Conservation (phyloP, 2,888 invertebrate species). For the Diachrysia chrysitis region DNA sequence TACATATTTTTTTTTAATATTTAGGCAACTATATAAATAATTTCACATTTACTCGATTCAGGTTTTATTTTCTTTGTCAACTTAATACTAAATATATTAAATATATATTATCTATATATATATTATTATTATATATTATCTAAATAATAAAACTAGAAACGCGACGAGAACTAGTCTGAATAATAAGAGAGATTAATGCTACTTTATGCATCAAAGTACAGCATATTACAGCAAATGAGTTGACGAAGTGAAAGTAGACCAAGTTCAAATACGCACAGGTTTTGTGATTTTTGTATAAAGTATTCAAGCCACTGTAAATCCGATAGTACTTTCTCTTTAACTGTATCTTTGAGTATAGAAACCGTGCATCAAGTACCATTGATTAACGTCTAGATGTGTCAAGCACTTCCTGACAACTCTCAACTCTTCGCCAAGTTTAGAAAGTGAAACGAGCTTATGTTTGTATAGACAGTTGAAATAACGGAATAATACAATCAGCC, state of each 20-base stretch:
- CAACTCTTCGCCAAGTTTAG: slow-evolving; percentile 13
- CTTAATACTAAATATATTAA: not conserved
- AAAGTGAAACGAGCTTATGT: slow-evolving; percentile 19
- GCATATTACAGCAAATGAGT: slow-evolving; percentile 37
- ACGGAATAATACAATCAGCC: slow-evolving; percentile 11
- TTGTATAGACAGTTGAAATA: slow-evolving; percentile 8
- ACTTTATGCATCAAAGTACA: not conserved
- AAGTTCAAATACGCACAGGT: slow-evolving; percentile 25
- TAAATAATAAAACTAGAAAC: no score
- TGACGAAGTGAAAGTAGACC: slow-evolving; percentile 46
- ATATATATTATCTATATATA: no score
- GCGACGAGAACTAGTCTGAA: not conserved
- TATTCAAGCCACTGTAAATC: slow-evolving; percentile 12
- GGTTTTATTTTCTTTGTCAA: not conserved
- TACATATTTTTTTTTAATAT: not conserved
- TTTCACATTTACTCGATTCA: not conserved
- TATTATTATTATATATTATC: no score
- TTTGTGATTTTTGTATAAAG: slow-evolving; percentile 44
- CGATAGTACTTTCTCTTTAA: slow-evolving; percentile 49
- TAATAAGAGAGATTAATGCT: not conserved
- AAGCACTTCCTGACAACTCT: slow-evolving; percentile 1
- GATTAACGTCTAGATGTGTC: slow-evolving; percentile 26
- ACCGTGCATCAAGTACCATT: slow-evolving; percentile 14
- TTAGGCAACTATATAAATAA: no score
- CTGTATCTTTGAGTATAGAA: slow-evolving; percentile 25